Evolutionary conservation across 1,140 invertebrate genomes (phyloP).

Genomic region (Hestina assimilis): DNA sequence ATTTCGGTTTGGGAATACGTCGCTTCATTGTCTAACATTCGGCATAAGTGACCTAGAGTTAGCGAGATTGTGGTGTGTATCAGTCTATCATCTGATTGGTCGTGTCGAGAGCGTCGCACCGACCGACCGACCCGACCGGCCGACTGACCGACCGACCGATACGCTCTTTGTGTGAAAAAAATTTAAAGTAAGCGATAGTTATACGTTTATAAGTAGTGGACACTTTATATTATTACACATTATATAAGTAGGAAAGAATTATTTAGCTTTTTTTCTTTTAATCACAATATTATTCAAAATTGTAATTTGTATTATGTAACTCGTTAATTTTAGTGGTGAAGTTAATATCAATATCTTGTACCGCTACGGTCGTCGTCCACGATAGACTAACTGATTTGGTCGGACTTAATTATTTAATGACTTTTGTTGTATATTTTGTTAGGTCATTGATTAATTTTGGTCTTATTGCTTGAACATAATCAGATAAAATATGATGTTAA

Average conservation of each 20-base stretch:
- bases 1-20: constrained; percentile 62
- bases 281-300: constrained; percentile 77
- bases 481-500: constrained; percentile 72
- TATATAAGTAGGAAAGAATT: constrained; percentile 77
- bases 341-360: constrained; percentile 52
- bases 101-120: constrained; percentile 22
- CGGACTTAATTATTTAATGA: constrained; percentile 77
- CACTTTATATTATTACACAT: constrained; percentile 78
- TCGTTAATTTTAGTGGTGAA: constrained; percentile 70
- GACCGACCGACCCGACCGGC: constrained; percentile 12
- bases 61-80: constrained; percentile 59
- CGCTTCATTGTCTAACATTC: constrained; percentile 64
- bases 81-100: constrained; percentile 20
- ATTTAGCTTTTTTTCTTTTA: constrained; percentile 76
- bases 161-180: constrained; percentile 72
- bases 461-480: constrained; percentile 71
- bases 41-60: constrained; percentile 60
- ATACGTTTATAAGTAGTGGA: constrained; percentile 76
- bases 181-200: constrained; percentile 74
- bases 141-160: constrained; percentile 26
- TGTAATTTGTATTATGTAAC: constrained; percentile 75
- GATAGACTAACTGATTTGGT: constrained; percentile 61
- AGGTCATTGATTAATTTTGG: constrained; percentile 78
- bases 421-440: constrained; percentile 79
- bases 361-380: constrained; percentile 55